Percentiles rank a stretch among this genome's conserved stretches.
Conservation (phyloP, 2,113 vertebrate genomes). For the Microcebus murinus region DNA sequence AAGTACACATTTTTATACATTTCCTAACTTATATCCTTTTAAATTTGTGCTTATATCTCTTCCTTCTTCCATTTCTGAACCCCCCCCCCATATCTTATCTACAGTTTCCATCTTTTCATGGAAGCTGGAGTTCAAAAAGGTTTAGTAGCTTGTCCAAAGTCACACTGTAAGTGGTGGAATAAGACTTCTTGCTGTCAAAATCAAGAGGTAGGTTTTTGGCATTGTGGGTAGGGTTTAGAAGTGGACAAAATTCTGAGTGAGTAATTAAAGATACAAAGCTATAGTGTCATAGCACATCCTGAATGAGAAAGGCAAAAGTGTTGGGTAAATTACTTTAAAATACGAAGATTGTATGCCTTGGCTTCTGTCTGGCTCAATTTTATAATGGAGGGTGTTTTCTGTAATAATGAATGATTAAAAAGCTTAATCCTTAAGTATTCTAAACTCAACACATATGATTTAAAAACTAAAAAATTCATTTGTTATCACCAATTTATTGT, state of each 20-base stretch:
- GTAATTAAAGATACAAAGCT: background rate
- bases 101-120: background rate
- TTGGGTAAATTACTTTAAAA: background rate
- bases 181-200: background rate
- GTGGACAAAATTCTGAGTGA: background rate
- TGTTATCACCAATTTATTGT: background rate
- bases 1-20: background rate
- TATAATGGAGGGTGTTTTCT: background rate
- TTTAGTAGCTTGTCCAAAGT: background rate
- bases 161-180: background rate
- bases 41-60: background rate
- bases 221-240: background rate
- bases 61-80: background rate
- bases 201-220: background rate
- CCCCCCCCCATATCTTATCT: background rate
- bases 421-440: background rate
- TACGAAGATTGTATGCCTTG: background rate
- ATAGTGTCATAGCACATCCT: background rate
- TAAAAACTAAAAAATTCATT: background rate
- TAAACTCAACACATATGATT: background rate
- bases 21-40: background rate
- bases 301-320: background rate
- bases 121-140: background rate
- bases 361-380: background rate
- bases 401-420: background rate